Evolutionary conservation across 1,140 invertebrate genomes (phyloP).

Genomic region (Panagrolaimus sp.): DNA sequence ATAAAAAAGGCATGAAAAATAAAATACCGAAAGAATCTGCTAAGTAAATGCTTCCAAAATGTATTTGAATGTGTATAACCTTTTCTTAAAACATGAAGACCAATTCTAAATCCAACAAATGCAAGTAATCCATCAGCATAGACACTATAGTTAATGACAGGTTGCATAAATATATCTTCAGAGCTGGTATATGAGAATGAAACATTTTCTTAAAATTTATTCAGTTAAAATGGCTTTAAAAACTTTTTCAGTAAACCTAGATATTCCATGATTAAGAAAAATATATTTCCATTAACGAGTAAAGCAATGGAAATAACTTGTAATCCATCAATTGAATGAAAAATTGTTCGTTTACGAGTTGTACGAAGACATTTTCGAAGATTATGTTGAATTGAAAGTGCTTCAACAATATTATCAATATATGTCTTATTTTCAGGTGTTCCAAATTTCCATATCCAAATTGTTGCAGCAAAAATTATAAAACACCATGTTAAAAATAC

Average conservation of each 20-base stretch:
- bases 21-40: constrained; percentile 12
- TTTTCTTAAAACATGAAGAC: constrained; percentile 4
- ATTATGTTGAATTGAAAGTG: constrained; percentile 33
- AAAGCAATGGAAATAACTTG: constrained; percentile 32
- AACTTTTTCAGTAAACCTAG: constrained; percentile 35
- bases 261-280: constrained; percentile 36
- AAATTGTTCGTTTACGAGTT: constrained; percentile 25
- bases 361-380: constrained; percentile 32
- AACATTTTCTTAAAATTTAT: constrained; percentile 32
- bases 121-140: constrained; percentile 33
- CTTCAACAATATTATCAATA: constrained; percentile 11
- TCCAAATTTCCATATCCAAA: background rate
- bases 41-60: background rate
- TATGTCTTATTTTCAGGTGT: background rate
- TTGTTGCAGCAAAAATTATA: background rate
- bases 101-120: constrained; percentile 28
- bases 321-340: constrained; percentile 33
- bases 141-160: constrained; percentile 38
- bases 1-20: background rate
- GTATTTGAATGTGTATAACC: background rate
- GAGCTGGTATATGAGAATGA: constrained; percentile 32
- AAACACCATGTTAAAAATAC: background rate
- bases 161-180: constrained; percentile 23
- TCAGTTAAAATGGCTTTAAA: background rate
- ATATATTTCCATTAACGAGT: constrained; percentile 33